Percentiles rank a stretch among this genome's conserved stretches.
Conservation (phyloP, 2,797 vertebrate species). For the Heteromormyrus szaboi region DNA sequence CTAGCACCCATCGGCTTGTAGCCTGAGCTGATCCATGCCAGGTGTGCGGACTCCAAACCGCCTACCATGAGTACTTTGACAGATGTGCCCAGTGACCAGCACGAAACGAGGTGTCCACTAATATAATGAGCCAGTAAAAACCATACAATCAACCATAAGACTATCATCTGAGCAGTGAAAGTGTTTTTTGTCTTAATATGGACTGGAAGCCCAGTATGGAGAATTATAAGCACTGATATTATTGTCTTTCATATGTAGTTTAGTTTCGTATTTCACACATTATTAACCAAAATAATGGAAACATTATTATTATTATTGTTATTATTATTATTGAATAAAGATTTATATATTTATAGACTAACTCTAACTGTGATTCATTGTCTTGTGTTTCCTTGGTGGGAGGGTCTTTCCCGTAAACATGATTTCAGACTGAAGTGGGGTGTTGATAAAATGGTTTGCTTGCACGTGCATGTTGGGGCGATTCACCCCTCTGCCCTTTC, state of each 20-base stretch:
- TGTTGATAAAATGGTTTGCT: not conserved
- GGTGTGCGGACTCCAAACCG: not conserved
- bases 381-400: not conserved
- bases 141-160: not conserved
- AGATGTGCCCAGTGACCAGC: not conserved
- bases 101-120: not conserved
- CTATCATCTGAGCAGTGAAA: not conserved
- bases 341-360: constrained; percentile 10
- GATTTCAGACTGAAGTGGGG: not conserved
- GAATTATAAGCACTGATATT: constrained; percentile 62
- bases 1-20: not conserved
- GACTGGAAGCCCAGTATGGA: constrained; percentile 34
- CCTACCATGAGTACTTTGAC: not conserved
- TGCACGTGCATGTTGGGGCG: not conserved
- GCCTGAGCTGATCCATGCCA: not conserved
- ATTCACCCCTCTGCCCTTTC: not conserved
- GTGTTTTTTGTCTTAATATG: not conserved
- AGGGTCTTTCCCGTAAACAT: not conserved
- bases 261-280: constrained; percentile 4
- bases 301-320: not conserved
- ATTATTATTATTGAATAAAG: not conserved
- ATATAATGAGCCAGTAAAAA: not conserved
- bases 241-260: constrained; percentile 55
- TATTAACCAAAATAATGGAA: constrained; percentile 5
- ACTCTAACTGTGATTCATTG: not conserved